Evolutionary conservation across 2,888 invertebrate genomes (phyloP), one percentile per base, ranked within the genome.

Genomic region (Neocrepidodera transversa): DNA sequence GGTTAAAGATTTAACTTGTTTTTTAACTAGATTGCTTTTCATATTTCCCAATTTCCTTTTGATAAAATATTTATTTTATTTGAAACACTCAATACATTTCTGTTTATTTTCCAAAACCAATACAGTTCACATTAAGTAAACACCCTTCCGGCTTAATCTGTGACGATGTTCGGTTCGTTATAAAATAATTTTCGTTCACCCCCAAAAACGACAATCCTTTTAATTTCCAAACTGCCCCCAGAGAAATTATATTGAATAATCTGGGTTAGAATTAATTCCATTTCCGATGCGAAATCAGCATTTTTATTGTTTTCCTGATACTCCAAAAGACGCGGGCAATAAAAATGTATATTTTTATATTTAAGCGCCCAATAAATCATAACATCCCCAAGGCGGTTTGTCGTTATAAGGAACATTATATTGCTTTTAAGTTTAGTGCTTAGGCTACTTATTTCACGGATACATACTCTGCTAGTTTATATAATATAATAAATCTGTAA

Each of bases 271-370:
- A 54, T 54, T 47, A 54, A 54, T 54, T 45, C 45, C 17, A 47
- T 54, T 54, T 26, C 54, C 47, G 16, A 45, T 54, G 54, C 54
- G 18, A 54, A 54, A 54, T 54, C 45, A 54, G 45, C 54, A 47
- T 54, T 54, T 54, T 54, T 45, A 54, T 54, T 54, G 54, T 54
- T 54, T 36, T 54, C 17, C 35, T 16, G 14, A 54, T 35, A 36
- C 17, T 14, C 16, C 13, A 6, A 13, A 23, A 13, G 11, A 6
- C 32, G 14, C 13, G 20, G 36, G 26, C 54, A 35, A 54, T 54
- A 54, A 54, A 54, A 54, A 45, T 54, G 54, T 47, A 45, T 35
- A 47, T 45, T 45, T 54, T 54, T 45, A 36, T 45, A 54, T 45
- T 47, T 45, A 36, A 47, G 54, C 26, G 35, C 47, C 36, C 23